Conservation (phyloP, 2,113 vertebrate species). For the Caracal caracal region DNA sequence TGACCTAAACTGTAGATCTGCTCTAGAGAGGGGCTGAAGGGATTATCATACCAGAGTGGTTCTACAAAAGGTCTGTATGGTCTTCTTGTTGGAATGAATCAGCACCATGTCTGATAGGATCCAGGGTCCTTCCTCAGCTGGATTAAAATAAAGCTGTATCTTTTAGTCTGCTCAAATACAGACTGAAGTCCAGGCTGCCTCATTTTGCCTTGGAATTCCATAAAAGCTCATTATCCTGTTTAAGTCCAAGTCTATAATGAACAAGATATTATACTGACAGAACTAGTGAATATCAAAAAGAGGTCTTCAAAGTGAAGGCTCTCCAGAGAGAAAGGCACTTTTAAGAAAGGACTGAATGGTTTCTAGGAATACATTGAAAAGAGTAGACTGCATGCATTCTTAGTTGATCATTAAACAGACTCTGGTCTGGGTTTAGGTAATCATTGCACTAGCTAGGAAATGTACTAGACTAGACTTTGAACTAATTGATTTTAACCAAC, state of each 20-base stretch:
- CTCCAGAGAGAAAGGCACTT: not conserved
- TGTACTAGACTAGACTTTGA: constrained; percentile 3
- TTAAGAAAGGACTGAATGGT: not conserved
- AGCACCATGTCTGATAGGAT: not conserved
- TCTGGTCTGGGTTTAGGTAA: not conserved
- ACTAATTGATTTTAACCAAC: not conserved
- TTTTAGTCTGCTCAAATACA: not conserved
- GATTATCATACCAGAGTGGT: not conserved
- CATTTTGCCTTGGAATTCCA: not conserved
- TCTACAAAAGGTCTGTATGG: not conserved
- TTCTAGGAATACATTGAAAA: not conserved
- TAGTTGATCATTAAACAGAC: not conserved
- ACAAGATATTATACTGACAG: not conserved
- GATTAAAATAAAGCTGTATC: not conserved
- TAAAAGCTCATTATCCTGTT: not conserved
- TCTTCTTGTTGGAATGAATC: not conserved
- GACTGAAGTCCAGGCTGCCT: not conserved
- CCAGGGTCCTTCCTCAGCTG: not conserved
- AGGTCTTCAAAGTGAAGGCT: not conserved
- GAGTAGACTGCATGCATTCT: not conserved
- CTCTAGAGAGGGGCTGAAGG: not conserved
- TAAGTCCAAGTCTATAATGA: not conserved
- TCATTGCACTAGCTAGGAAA: constrained; percentile 30
- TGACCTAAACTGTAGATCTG: not conserved
- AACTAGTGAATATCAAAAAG: not conserved